Evolutionary conservation across 2,888 invertebrate genomes (phyloP).

Genomic region (Limnephilus rhombicus): DNA sequence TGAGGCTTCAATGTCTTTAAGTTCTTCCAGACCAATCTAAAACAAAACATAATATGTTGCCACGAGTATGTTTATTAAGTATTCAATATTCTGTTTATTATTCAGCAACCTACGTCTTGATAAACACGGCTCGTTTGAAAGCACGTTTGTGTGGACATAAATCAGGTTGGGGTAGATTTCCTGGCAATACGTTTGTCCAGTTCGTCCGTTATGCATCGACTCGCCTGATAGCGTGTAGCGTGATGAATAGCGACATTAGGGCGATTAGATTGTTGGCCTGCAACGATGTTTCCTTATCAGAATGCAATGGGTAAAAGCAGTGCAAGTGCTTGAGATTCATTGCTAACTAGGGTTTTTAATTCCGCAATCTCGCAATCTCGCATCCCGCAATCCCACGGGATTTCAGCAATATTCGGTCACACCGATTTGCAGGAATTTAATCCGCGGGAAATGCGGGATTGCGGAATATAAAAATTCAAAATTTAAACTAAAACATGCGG

Average conservation of each 20-base stretch:
- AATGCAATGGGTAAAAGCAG: not conserved
- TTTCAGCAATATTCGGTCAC: too few species aligned
- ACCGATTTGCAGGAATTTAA: too few species aligned
- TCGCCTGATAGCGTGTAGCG: slow-evolving; percentile 44
- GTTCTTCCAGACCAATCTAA: not conserved
- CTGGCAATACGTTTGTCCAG: slow-evolving; percentile 59
- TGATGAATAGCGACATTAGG: slow-evolving; percentile 59
- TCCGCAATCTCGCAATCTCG: too few species aligned
- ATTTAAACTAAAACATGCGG: too few species aligned
- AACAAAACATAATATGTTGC: not conserved
- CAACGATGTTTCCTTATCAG: slow-evolving; percentile 11
- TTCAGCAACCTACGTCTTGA: not conserved
- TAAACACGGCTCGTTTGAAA: not conserved
- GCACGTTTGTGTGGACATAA: slow-evolving; percentile 33
- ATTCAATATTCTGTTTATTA: not conserved
- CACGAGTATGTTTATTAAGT: not conserved
- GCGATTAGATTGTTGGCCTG: slow-evolving; percentile 44
- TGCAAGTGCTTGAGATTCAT: not conserved
- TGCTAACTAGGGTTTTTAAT: not conserved
- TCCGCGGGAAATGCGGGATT: too few species aligned
- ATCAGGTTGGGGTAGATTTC: slow-evolving; percentile 55
- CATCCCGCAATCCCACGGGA: too few species aligned
- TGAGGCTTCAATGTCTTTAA: too few species aligned
- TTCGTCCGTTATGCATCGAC: slow-evolving; percentile 63
- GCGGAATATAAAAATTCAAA: too few species aligned